Evolutionary conservation across 1,140 invertebrate genomes (phyloP).

Genomic region (Sinella curviseta): DNA sequence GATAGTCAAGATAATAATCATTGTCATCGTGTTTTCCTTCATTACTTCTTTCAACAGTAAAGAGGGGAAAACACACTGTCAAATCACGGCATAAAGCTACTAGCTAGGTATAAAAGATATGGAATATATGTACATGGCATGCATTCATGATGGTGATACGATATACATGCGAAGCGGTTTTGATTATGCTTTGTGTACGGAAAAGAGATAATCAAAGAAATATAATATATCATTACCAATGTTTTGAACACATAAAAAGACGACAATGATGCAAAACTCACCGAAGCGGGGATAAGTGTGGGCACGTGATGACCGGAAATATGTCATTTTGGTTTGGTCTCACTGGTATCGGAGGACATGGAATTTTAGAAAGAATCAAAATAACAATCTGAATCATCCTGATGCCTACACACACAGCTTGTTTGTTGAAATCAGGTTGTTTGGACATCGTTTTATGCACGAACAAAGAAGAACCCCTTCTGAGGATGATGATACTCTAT

Average conservation of each 20-base stretch:
- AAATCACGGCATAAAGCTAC: not conserved
- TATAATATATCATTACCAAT: too few relatives aligned
- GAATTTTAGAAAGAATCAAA: not conserved
- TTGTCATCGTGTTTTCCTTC: constrained; percentile 20
- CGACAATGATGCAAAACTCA: constrained; percentile 38
- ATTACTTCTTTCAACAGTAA: not conserved
- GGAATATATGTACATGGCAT: too few relatives aligned
- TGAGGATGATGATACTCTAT: not conserved
- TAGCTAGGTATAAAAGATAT: too few relatives aligned
- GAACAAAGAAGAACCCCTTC: not conserved
- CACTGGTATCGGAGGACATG: not conserved
- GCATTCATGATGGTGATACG: too few relatives aligned
- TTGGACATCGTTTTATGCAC: not conserved
- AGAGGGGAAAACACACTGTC: not conserved
- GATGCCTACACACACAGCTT: too few relatives aligned
- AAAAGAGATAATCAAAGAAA: not conserved
- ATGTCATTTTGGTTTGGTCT: constrained; percentile 35
- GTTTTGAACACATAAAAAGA: not conserved
- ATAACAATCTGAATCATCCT: constrained; percentile 11
- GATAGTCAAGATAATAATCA: constrained; percentile 15
- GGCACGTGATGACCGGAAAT: constrained; percentile 48
- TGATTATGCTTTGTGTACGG: too few relatives aligned
- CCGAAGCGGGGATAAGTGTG: constrained; percentile 36
- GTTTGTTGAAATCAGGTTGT: not conserved
- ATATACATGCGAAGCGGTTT: too few relatives aligned